A percentile compares a stretch with the other conserved stretches of the same genome.
Conservation (phyloP, 2,113 vertebrate genomes). For the Phodopus roborovskii region DNA sequence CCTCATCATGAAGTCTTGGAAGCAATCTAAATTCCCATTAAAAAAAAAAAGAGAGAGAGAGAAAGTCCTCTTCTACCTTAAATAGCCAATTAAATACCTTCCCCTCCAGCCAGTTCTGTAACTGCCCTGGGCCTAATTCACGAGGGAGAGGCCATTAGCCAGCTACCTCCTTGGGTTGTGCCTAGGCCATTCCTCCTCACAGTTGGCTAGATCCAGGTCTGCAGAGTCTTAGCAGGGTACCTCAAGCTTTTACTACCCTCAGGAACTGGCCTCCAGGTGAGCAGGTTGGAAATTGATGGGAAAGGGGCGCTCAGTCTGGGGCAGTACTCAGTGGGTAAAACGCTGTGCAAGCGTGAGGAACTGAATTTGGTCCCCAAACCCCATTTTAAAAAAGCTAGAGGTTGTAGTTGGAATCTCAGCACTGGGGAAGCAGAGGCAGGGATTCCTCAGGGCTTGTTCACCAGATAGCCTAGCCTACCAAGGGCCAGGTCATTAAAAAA, state of each 20-base stretch:
- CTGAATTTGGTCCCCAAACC: neutral
- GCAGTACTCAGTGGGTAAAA: neutral
- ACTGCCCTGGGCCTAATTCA: neutral
- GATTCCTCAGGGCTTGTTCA: neutral
- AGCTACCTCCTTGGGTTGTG: neutral
- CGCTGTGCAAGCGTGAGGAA: neutral
- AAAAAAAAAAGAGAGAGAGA: neutral
- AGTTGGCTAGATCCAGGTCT: neutral
- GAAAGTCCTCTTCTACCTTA: slow-evolving; percentile 9
- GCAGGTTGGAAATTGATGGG: neutral
- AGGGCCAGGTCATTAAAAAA: neutral
- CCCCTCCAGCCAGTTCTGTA: neutral
- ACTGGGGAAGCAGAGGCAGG: neutral
- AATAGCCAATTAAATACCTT: slow-evolving; percentile 35
- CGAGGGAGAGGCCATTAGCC: neutral
- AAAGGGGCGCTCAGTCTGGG: neutral
- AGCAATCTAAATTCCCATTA: slow-evolving; percentile 33
- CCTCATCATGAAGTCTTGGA: slow-evolving; percentile 2
- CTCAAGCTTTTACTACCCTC: neutral
- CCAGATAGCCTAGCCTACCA: neutral
- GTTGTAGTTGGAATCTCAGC: neutral
- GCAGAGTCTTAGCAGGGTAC: neutral
- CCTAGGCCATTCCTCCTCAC: neutral
- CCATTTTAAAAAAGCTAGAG: neutral
- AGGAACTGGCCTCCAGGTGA: accelerated